Evolutionary conservation across 2,888 invertebrate species (phyloP).

Genomic region (Antitype chi): DNA sequence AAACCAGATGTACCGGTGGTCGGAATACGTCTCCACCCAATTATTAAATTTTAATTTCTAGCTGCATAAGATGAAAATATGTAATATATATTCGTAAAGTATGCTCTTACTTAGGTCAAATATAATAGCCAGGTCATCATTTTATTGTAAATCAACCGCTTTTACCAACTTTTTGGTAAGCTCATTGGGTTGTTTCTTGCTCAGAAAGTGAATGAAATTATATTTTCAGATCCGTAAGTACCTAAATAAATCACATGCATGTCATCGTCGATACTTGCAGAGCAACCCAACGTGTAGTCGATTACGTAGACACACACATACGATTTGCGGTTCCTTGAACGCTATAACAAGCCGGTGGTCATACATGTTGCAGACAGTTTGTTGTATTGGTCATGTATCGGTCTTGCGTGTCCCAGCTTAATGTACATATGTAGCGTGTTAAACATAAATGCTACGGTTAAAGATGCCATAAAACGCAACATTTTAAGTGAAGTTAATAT

Average conservation of each 20-base stretch:
- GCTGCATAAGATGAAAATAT: not conserved
- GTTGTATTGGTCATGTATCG: conserved; percentile 66
- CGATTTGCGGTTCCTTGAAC: conserved; percentile 53
- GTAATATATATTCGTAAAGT: not conserved
- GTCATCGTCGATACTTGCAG: conserved; percentile 18
- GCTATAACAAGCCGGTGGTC: conserved; percentile 50
- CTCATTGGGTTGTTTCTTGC: no score
- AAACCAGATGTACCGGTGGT: no score
- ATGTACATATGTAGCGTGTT: conserved; percentile 52
- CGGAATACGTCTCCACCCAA: no score
- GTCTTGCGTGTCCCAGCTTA: conserved; percentile 56
- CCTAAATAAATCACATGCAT: conserved; percentile 31
- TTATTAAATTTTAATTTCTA: not conserved
- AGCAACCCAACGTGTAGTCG: conserved; percentile 28
- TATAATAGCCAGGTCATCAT: not conserved
- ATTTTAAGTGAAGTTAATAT: conserved; percentile 29
- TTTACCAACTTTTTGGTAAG: not conserved
- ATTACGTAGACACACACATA: conserved; percentile 53
- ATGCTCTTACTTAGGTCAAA: not conserved
- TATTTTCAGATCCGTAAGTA: not conserved
- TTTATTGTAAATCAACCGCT: not conserved
- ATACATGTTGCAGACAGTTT: conserved; percentile 58
- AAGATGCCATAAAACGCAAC: conserved; percentile 29
- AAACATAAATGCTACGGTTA: conserved; percentile 39
- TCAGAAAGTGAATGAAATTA: not conserved